Base-by-base conservation (phyloP, 2,113 vertebrate species). In the Panthera uncia region DNA sequence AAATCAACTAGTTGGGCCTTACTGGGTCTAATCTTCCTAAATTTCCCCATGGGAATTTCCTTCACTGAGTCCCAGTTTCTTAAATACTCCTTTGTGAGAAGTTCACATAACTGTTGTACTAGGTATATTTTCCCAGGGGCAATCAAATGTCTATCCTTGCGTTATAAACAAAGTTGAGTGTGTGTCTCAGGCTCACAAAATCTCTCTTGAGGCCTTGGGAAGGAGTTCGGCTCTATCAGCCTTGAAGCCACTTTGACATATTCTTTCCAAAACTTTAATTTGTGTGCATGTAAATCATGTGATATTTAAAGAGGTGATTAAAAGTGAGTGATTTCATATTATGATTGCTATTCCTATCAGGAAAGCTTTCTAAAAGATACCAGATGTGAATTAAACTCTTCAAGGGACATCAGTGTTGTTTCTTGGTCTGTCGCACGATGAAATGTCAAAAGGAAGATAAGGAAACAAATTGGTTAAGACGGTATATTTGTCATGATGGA, bases 381-480 rank as follows among this genome's bases (percentile, higher is more conserved):
- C 83, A 94, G 52, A 87, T 96, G 71, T 91, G 38, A 89, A 83
- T 94, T 96, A 86, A 94, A 92, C 21, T 93, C 90, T 97, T 79
- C 14, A 50, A 79, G n/a, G 81, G 29, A 97, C 95, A 79, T 52
- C n/a, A 13, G 10, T 79, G 25, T 74, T 95, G 57, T 91, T 91
- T 95, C 74, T 96, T 69, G 21, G 71, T 92, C 57, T 97, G 68
- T 50, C 68, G 61, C 50, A 68, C 90, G 89, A 95, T 86, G 79
- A 97, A 96, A 97, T 86, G 79, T 89, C 94, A 95, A 82, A 96
- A 19, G 74, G 83, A 92, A 96, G 55, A 95, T 89, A 97, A 97
- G 76, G 29, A 85, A 97, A 94, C 52, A 93, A 89, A 97, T 97
- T 82, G 71, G 15, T 81, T 57, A 89, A 73, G 94, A 71, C 79